Conservation (phyloP, 35 echinoderm and acorn worm genomes). For the Ophiothrix spiculata region DNA sequence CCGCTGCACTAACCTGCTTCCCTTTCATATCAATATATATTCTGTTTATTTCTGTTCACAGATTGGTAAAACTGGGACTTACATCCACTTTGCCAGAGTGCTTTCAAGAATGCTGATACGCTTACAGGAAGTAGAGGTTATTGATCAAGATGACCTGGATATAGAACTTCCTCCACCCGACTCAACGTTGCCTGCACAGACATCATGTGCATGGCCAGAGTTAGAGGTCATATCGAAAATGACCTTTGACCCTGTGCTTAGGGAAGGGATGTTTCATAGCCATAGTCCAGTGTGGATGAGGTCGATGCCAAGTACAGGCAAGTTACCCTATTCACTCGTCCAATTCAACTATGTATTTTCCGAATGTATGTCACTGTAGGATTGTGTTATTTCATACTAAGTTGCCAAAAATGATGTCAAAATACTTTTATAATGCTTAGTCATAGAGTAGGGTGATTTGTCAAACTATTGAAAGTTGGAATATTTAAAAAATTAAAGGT, state of each 20-base stretch:
- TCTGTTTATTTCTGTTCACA: constrained; percentile 27
- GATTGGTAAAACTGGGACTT: constrained; percentile 90
- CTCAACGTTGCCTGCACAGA: neutral
- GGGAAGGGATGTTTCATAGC: constrained; percentile 41
- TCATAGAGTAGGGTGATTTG: no score
- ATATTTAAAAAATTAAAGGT: no score
- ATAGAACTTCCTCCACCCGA: constrained; percentile 30
- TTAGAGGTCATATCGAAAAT: constrained; percentile 26
- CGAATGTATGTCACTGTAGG: no score
- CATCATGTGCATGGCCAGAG: constrained; percentile 32
- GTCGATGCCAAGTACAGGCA: neutral
- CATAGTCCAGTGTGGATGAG: constrained; percentile 71
- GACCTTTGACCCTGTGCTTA: constrained; percentile 53
- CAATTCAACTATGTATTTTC: no score
- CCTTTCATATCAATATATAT: no score
- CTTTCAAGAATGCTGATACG: constrained; percentile 82
- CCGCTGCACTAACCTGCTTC: no score
- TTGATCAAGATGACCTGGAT: constrained; percentile 66
- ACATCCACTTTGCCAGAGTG: constrained; percentile 84
- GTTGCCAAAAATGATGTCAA: no score
- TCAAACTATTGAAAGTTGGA: no score
- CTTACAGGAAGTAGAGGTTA: constrained; percentile 87
- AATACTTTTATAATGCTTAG: no score
- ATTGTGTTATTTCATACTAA: no score
- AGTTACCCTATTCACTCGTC: no score